Base-by-base conservation (phyloP, 2,113 vertebrate species). In the Cyanoliseus patagonus region DNA sequence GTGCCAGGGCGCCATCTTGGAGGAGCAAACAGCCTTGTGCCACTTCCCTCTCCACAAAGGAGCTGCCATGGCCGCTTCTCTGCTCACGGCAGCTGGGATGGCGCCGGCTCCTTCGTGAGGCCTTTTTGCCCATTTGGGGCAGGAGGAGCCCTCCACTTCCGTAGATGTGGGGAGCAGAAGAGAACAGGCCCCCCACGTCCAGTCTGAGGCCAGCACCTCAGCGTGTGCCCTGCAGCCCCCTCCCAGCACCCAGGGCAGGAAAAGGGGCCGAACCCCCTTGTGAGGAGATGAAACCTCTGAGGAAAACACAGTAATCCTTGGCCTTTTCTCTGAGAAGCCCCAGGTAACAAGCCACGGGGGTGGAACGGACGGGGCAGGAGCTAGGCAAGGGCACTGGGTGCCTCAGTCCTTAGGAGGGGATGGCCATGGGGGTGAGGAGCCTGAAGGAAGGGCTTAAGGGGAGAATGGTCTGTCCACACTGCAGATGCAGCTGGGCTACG, bases 391-490 rank as follows among this genome's bases (percentile, higher is more conserved):
- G 24, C 1, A 0, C 35, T 3, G 4, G 7, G 52, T 27, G 42
- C 17, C n/a, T 11, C 44, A 5, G 33, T 4, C 27, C n/a, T 41
- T 1, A 0, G 19, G 39, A 82, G 57, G 39, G 42, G 9, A 37
- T 3, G 5, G 17, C 17, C 46, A 18, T 16, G 35, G 62, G 13
- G 39, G 24, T 0, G 3, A 51, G 39, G 47, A 57, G 7, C 28
- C 74, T 2, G 0, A 64, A 35, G 92, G 62, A 78, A 10, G 0
- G 52, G 14, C 33, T 0, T 2, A 35, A 70, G 24, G 30, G 31
- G 9, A 75, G 46, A 46, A 25, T 0, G 0, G 55, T 57, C 66
- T 1, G 0, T 42, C 44, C 49, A 9, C 39, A 22, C 1, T 11
- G 49, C 53, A 64, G 16, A 12, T 2, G 5, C 33, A 19, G 80